A percentile compares a stretch with the other conserved stretches of the same genome.
phyloP scores from a whole-genome alignment of 2,888 invertebrate genomes.

The Dryobotodes eremita region DNA sequence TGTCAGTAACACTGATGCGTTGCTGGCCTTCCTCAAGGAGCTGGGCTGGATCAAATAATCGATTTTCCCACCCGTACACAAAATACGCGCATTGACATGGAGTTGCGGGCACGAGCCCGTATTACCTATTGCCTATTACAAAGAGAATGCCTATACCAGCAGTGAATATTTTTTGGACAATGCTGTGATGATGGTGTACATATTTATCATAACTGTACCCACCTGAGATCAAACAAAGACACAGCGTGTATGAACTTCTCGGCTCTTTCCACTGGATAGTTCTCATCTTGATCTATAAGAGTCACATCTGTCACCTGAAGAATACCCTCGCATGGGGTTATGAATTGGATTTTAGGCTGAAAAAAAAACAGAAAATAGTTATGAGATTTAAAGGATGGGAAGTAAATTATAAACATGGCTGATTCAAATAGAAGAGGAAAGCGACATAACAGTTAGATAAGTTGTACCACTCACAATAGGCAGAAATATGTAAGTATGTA shows the following conservation, averaged over 20 bases:
- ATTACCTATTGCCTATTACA: no score
- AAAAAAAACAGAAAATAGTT: not conserved
- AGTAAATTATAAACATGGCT: not conserved
- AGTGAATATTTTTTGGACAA: not conserved
- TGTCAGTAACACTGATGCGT: no score
- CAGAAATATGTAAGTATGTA: not conserved
- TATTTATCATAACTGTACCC: constrained; percentile 9
- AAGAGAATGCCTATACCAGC: not conserved
- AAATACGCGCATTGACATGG: no score
- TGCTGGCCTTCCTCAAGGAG: no score
- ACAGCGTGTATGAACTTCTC: constrained; percentile 91
- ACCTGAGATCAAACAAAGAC: constrained; percentile 90
- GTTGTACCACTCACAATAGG: not conserved
- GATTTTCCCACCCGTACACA: no score
- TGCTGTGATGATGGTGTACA: not conserved
- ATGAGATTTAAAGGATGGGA: not conserved
- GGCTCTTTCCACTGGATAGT: constrained; percentile 87
- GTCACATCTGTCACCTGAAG: constrained; percentile 91
- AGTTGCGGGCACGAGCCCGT: no score
- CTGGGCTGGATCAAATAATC: no score
- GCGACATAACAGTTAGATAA: not conserved
- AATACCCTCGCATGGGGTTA: constrained; percentile 93
- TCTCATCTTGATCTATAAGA: constrained; percentile 91
- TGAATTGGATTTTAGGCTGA: constrained; percentile 91
- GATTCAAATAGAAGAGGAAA: not conserved